phyloP scores from a whole-genome alignment of 2,797 vertebrate species.

The Heterohyrax brucei region DNA sequence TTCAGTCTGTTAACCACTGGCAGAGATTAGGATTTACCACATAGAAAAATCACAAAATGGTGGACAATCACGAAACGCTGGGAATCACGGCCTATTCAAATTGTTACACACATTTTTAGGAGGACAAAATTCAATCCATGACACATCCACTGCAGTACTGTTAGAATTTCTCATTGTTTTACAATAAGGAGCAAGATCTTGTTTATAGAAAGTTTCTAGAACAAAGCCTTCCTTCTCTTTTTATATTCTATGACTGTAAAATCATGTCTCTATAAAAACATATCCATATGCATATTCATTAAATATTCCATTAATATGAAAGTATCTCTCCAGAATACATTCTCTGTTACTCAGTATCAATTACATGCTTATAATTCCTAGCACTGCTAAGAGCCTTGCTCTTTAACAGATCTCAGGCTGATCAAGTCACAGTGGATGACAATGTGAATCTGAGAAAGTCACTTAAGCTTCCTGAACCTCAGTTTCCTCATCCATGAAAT shows the following conservation, averaged over 20 bases:
- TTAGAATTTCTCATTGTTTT: conserved; percentile 37
- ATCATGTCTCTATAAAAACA: conserved; percentile 63
- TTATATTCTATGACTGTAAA: conserved; percentile 54
- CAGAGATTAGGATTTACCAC: too few relatives aligned
- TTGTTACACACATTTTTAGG: too few relatives aligned
- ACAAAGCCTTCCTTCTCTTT: conserved; percentile 45
- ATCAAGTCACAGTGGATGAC: background rate
- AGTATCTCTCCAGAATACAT: background rate
- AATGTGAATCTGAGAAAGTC: background rate
- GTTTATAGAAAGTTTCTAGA: conserved; percentile 51
- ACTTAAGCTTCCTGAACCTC: conserved; percentile 26
- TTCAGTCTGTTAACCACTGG: too few relatives aligned
- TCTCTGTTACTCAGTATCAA: background rate
- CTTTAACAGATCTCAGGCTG: background rate
- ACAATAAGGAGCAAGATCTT: conserved; percentile 55
- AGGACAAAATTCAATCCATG: too few relatives aligned
- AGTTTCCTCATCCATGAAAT: conserved; percentile 56
- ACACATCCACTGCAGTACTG: background rate
- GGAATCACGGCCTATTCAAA: too few relatives aligned
- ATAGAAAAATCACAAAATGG: too few relatives aligned
- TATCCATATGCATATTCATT: conserved; percentile 66
- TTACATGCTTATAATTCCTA: background rate
- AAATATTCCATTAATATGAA: conserved; percentile 74
- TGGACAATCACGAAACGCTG: too few relatives aligned
- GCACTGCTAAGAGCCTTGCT: background rate